These are phyloP conservation scores for Philereme vetulata DNA, from an alignment of 2,888 invertebrate genomes.

Conservation along the genomic window DNA sequence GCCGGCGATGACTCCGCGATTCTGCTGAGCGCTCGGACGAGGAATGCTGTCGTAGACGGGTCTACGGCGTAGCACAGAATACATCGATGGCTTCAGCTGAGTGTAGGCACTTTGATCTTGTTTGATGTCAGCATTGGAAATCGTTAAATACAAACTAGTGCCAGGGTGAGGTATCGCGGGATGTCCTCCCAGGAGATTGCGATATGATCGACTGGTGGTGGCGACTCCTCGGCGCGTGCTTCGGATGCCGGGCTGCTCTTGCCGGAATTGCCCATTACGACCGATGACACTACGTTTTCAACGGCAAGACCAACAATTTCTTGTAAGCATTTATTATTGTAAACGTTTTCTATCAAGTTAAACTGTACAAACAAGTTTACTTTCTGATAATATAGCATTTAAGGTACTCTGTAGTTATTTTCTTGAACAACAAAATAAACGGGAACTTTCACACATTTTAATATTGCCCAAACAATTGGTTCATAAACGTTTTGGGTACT, in stretches of 20 bases:
- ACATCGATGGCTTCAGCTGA: constrained; percentile 51
- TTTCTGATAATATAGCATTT: constrained; percentile 9
- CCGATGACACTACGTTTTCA: constrained; percentile 77
- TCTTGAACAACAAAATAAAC: constrained; percentile 24
- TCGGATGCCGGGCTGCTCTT: constrained; percentile 66
- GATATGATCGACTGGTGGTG: constrained; percentile 69
- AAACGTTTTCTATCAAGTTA: constrained; percentile 72
- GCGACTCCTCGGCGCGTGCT: constrained; percentile 78
- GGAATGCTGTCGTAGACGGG: constrained; percentile 35
- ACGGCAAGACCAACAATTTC: constrained; percentile 58
- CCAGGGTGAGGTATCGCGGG: constrained; percentile 50
- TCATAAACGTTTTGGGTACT: no score
- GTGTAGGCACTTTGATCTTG: constrained; percentile 46
- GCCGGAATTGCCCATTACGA: constrained; percentile 76
- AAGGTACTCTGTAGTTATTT: constrained; percentile 40
- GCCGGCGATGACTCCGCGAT: constrained; percentile 72
- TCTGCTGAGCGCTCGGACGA: constrained; percentile 53
- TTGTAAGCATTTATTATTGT: constrained; percentile 72
- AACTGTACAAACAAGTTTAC: constrained; percentile 66
- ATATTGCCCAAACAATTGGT: constrained; percentile 19
- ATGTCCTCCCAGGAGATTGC: constrained; percentile 69
- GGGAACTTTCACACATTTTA: constrained; percentile 41
- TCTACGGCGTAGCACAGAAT: constrained; percentile 46
- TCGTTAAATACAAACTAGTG: constrained; percentile 43
- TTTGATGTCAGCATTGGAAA: constrained; percentile 55